phyloP scores from a whole-genome alignment of 2,888 invertebrate species.

The Drosophila cognata region DNA sequence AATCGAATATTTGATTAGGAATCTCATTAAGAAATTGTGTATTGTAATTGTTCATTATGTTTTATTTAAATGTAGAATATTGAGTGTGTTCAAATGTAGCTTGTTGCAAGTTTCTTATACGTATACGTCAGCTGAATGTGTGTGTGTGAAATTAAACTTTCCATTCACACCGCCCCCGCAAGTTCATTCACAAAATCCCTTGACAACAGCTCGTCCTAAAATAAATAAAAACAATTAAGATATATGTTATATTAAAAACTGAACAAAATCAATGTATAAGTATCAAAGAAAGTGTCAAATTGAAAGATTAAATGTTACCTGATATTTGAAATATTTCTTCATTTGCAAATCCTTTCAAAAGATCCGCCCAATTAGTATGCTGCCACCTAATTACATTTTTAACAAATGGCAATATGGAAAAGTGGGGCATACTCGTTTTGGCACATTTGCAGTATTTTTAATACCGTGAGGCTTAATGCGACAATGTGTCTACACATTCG shows the following conservation, averaged over 20 bases:
- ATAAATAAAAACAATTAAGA: neutral
- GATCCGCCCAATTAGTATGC: slow-evolving; percentile 4
- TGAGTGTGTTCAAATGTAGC: slow-evolving; percentile 2
- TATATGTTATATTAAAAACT: neutral
- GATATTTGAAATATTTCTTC: neutral
- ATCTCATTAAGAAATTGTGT: neutral
- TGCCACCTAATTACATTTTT: slow-evolving; percentile 1
- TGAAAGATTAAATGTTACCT: neutral
- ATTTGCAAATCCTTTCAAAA: slow-evolving; percentile 5
- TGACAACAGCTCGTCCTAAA: slow-evolving; percentile 48
- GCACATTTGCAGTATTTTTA: slow-evolving; percentile 19
- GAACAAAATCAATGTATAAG: neutral
- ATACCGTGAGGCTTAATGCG: slow-evolving; percentile 8
- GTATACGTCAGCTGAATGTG: slow-evolving; percentile 3
- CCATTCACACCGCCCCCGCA: slow-evolving; percentile 18
- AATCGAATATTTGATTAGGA: neutral
- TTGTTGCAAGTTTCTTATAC: slow-evolving; percentile 49
- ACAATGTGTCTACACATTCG: slow-evolving; percentile 12
- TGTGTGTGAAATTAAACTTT: slow-evolving; percentile 50
- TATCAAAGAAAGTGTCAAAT: neutral
- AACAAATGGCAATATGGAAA: slow-evolving; percentile 8
- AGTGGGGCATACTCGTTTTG: neutral
- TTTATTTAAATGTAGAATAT: neutral
- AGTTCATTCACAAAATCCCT: slow-evolving; percentile 42
- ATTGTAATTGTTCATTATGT: slow-evolving; percentile 2